These are phyloP conservation scores for Hydropsyche betteni DNA, from an alignment of 2,888 invertebrate species.

Conservation along the genomic window DNA sequence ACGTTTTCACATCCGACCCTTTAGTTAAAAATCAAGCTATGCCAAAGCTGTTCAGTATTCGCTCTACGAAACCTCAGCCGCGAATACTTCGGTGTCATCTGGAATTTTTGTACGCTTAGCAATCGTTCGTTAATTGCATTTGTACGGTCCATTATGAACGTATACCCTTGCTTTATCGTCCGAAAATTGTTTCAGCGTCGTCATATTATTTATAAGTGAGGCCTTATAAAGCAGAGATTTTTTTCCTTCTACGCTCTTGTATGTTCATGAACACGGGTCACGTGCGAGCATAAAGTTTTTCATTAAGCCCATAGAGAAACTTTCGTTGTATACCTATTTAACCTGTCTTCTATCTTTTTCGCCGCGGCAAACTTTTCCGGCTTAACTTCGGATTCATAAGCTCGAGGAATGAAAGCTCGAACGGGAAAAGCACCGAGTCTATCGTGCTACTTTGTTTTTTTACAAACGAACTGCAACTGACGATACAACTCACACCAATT, in stretches of 20 bases:
- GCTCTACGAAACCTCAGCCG: neutral
- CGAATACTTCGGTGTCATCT: constrained; percentile 8
- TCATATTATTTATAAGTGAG: constrained; percentile 24
- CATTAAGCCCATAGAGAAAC: constrained; percentile 39
- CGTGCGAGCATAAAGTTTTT: constrained; percentile 39
- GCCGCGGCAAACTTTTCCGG: constrained; percentile 24
- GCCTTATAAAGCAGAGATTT: constrained; percentile 2
- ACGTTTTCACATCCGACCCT: neutral
- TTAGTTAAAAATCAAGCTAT: neutral
- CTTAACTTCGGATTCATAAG: constrained; percentile 38
- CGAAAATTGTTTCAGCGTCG: constrained; percentile 24
- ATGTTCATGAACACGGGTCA: constrained; percentile 24
- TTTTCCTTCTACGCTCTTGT: constrained; percentile 5
- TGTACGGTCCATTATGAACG: constrained; percentile 21
- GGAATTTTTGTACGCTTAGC: constrained; percentile 15
- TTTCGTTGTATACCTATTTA: constrained; percentile 40
- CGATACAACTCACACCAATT: no score
- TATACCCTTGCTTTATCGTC: constrained; percentile 28
- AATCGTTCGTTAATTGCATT: constrained; percentile 23
- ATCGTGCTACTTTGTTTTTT: neutral
- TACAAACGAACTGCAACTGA: neutral
- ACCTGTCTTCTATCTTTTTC: constrained; percentile 37
- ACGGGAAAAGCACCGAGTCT: constrained; percentile 31
- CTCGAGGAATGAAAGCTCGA: constrained; percentile 33
- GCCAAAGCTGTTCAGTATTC: constrained; percentile 1